Conservation (phyloP, 1,140 invertebrate species). For the Ladona fulva region DNA sequence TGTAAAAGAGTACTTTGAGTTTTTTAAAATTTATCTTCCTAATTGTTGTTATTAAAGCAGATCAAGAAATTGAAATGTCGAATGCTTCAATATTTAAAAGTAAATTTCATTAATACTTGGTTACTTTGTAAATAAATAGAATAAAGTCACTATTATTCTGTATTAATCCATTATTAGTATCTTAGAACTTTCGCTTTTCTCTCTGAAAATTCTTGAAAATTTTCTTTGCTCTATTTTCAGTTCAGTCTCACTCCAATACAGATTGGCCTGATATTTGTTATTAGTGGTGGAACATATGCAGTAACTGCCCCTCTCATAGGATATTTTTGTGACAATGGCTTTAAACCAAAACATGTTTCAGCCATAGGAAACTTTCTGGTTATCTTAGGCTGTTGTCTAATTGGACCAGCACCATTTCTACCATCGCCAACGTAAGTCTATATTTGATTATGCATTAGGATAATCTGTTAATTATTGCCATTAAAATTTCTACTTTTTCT, state of each 20-base stretch:
- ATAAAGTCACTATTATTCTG: too few relatives aligned
- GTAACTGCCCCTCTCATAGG: slow-evolving; percentile 43
- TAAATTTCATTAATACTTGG: too few relatives aligned
- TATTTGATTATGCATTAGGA: background rate
- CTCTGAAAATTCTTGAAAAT: background rate
- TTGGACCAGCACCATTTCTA: slow-evolving; percentile 37
- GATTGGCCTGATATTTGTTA: slow-evolving; percentile 42
- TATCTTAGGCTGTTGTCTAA: slow-evolving; percentile 33
- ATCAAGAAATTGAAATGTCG: too few relatives aligned
- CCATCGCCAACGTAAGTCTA: background rate
- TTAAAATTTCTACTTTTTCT: slow-evolving; percentile 17
- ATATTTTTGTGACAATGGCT: slow-evolving; percentile 32
- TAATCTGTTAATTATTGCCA: background rate
- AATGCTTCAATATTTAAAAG: too few relatives aligned
- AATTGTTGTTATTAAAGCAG: too few relatives aligned
- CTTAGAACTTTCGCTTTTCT: background rate
- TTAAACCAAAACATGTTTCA: slow-evolving; percentile 29
- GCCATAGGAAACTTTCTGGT: slow-evolving; percentile 33
- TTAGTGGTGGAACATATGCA: slow-evolving; percentile 45
- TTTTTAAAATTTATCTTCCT: too few relatives aligned
- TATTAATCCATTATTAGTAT: background rate
- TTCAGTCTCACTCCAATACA: slow-evolving; percentile 35
- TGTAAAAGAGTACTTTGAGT: too few relatives aligned
- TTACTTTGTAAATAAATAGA: too few relatives aligned
- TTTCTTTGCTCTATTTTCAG: background rate